These are phyloP conservation scores for Muscicapa striata DNA, from an alignment of 2,797 vertebrate genomes.

Conservation along the genomic window DNA sequence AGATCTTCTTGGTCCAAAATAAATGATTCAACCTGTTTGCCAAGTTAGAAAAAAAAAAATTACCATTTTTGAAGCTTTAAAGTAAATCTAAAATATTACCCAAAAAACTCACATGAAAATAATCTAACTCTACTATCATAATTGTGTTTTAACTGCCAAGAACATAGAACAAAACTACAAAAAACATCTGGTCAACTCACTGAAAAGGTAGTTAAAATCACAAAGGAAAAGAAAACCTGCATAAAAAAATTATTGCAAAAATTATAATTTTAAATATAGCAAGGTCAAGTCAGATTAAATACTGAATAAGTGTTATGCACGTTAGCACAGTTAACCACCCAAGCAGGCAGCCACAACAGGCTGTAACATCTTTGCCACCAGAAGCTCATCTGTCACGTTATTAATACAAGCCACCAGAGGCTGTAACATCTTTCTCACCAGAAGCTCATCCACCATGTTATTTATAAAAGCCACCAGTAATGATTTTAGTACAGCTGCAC, in stretches of 20 bases:
- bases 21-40: constrained; percentile 94
- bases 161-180: not conserved
- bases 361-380: not conserved
- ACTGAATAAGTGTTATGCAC: not conserved
- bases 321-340: not conserved
- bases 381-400: not conserved
- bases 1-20: constrained; percentile 99
- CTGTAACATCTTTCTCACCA: not conserved
- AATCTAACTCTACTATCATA: not conserved
- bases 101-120: not conserved
- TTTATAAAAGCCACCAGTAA: not conserved
- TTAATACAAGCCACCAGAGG: not conserved
- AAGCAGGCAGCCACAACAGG: not conserved
- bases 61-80: not conserved
- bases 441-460: not conserved
- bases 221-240: not conserved
- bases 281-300: not conserved
- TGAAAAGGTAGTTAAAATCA: not conserved
- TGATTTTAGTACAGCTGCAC: not conserved
- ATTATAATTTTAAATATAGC: not conserved
- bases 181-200: not conserved
- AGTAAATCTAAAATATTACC: not conserved
- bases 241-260: not conserved
- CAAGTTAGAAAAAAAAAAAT: constrained; percentile 47
- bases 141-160: not conserved